Conservation (phyloP, 2,797 vertebrate genomes). For the Catamblyrhynchus diadema region DNA sequence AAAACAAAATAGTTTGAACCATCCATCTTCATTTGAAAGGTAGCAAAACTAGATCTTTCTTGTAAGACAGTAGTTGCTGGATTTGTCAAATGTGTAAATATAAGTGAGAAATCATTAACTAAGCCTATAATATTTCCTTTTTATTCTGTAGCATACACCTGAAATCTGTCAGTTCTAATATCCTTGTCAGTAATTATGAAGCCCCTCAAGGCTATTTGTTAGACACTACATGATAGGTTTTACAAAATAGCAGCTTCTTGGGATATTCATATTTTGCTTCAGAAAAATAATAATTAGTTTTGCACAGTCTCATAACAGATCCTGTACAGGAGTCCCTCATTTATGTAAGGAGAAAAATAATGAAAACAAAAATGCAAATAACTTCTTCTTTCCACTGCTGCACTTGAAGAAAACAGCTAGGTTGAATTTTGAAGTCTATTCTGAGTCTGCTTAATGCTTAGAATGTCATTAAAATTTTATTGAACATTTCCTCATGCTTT, state of each 20-base stretch:
- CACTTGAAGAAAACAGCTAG: slow-evolving; percentile 1
- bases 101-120: background rate
- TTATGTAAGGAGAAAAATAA: background rate
- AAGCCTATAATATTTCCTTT: slow-evolving; percentile 13
- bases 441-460: background rate
- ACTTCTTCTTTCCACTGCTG: background rate
- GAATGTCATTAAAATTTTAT: slow-evolving; percentile 46
- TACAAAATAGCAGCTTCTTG: background rate
- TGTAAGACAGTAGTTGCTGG: background rate
- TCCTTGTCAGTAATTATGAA: slow-evolving; percentile 29
- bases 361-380: background rate
- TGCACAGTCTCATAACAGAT: background rate
- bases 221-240: background rate
- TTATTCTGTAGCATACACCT: background rate
- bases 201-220: slow-evolving; percentile 19
- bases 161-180: slow-evolving; percentile 38
- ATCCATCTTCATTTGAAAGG: background rate
- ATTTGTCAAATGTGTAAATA: slow-evolving; percentile 32
- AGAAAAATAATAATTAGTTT: slow-evolving; percentile 25
- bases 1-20: background rate
- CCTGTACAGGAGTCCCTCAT: background rate
- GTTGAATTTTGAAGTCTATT: slow-evolving; percentile 11
- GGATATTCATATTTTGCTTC: slow-evolving; percentile 1
- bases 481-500: background rate
- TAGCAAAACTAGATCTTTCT: background rate